Base-by-base conservation (phyloP, 2,888 invertebrate species). In the Apamea epomidion region DNA sequence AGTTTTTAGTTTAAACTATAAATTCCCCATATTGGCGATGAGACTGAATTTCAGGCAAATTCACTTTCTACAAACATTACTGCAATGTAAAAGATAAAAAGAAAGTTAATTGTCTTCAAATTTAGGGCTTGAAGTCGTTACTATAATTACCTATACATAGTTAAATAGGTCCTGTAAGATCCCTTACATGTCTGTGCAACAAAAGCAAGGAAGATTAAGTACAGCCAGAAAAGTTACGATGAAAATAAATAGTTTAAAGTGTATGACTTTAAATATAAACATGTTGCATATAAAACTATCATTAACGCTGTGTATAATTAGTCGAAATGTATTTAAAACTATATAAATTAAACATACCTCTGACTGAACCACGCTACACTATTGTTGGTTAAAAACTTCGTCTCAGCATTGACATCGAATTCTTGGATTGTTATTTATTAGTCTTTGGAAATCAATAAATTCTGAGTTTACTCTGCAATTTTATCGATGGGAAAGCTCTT, bases 271-370 rank as follows among this genome's bases (percentile, higher is more conserved):
- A 14, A 10, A 54, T 25, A 25, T 32, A 79, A 78, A 78, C n/a
- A 48, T 16, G 1, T 12, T 58, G 16, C 29, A n/a, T 37, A 48
- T 42, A 21, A 51, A 81, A 81, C 25, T 54, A 37, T 79, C 62
- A 10, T 60, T 81, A 51, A 79, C 32, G 0, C 5, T 58, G 37
- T 68, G 8, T 48, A 48, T 67, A 68, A 60, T 48, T 69, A 21
- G 14, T 37, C 2, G 4, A 45, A 81, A 62, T 32, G 73, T 60
- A 42, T 82, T 6, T 29, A 5, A 32, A 60, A 51, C 18, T 60
- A 60, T 67, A 16, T 6, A 21, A 60, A 60, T 83, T 58, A 68
- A 67, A 82, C 48, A 67, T 18, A 32, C 12, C 12, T 21, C 51
- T 18, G 51, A 32, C 21, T 37, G n/a, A 67, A 78, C 16, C 18